Evolutionary conservation across 2,113 vertebrate genomes (phyloP).

Genomic region (Platichthys stellatus): DNA sequence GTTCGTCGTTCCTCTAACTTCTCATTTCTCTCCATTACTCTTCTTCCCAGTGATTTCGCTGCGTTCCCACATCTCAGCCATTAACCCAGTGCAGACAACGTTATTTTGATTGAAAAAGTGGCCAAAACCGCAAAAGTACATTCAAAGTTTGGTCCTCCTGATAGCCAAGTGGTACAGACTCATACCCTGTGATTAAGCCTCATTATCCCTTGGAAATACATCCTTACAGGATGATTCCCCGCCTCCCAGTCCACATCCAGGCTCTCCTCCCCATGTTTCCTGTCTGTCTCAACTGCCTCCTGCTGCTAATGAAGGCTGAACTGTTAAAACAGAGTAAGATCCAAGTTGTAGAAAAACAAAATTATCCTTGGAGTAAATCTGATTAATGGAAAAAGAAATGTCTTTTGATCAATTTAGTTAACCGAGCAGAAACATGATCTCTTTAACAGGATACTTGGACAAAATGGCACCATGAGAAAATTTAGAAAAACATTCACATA

Average conservation of each 20-base stretch:
- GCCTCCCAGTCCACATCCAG: not conserved
- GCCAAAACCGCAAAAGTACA: slow-evolving; percentile 3
- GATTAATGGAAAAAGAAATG: not conserved
- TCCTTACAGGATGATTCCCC: not conserved
- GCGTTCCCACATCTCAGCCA: not conserved
- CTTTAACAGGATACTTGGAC: too few species aligned
- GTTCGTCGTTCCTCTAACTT: not conserved
- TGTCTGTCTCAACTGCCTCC: not conserved
- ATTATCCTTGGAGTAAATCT: not conserved
- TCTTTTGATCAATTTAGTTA: not conserved
- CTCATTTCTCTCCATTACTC: too few species aligned
- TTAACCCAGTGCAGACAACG: not conserved
- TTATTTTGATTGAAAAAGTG: not conserved
- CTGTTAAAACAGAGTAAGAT: not conserved
- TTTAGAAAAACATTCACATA: not conserved
- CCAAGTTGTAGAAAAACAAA: not conserved
- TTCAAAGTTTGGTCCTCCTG: not conserved
- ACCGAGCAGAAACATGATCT: not conserved
- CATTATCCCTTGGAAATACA: not conserved
- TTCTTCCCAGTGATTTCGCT: not conserved
- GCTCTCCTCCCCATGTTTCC: not conserved
- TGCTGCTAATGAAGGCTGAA: not conserved
- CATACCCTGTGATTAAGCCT: not conserved
- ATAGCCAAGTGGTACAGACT: not conserved
- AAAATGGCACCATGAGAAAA: not conserved